Base-by-base conservation (phyloP, 2,888 invertebrate species). In the Polydesmus complanatus region DNA sequence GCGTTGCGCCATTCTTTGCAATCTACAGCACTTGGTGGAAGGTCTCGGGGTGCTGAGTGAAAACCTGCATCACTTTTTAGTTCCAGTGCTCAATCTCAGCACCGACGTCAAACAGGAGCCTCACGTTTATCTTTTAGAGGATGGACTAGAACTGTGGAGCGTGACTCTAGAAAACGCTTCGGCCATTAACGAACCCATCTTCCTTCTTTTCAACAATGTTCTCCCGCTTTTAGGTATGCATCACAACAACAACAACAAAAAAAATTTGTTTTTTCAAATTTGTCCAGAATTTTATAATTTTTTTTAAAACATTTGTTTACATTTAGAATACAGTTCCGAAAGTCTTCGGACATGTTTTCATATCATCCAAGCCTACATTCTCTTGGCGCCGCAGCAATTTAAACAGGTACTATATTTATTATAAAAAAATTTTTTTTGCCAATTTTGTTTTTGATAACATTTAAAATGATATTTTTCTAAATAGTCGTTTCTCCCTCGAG, bases 101-200 rank as follows among this genome's bases (percentile, higher is more conserved):
- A 91, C 92, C 0, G 86, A 90, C 69, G 79, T 87, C 0, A 79
- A 81, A 64, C 84, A 88, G 70, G 84, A 60, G 81, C 86, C 75
- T 50, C 88, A 92, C 72, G 86, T 95, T 58, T 95, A 95, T 73
- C 79, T 95, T 58, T 76, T 93, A 67, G 94, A 94, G 74, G 95
- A 96, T 72, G 93, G 92, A 1, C 76, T 95, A 49, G 88, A 91
- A 67, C 78, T 96, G 62, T 95, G 95, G 93, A 78, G 85, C 59
- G 85, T 86, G 0, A 81, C 91, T 22, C 77, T 95, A 63, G 86
- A 91, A 73, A 85, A 86, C 71, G 80, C 82, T 0, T 81, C 85
- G 0, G 75, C 78, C 1, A 78, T 73, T 23, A 70, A 70, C 19
- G 68, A 68, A 19, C 69, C 68, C 27, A 67, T 89, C 53, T 75